phyloP scores from a whole-genome alignment of 2,888 invertebrate genomes.

The Troides helena region DNA sequence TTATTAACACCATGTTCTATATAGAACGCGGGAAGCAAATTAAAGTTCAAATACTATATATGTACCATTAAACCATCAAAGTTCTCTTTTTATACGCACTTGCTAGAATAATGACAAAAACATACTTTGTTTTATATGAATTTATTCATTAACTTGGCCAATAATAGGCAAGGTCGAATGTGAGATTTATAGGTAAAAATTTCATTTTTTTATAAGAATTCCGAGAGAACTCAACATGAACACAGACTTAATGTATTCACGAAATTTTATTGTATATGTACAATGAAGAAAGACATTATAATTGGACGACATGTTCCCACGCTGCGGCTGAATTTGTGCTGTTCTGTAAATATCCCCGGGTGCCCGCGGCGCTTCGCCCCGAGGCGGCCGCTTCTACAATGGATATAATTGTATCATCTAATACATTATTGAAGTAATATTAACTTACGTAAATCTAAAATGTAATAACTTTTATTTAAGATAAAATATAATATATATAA shows the following conservation, averaged over 20 bases:
- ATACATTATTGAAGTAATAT: not conserved
- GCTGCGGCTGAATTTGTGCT: constrained; percentile 11
- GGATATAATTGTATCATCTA: not conserved
- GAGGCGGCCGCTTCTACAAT: not conserved
- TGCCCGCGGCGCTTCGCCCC: not conserved
- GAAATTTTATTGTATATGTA: constrained; percentile 23
- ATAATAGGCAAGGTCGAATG: not conserved
- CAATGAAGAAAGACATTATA: constrained; percentile 13
- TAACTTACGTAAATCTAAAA: too few species aligned
- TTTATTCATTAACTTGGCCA: not conserved
- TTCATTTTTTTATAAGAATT: constrained; percentile 3
- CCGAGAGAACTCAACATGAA: constrained; percentile 17
- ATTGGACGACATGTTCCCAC: constrained; percentile 19
- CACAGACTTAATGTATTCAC: constrained; percentile 16
- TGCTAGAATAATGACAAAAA: not conserved
- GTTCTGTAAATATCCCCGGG: constrained; percentile 3
- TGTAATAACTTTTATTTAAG: not conserved
- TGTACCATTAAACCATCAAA: not conserved
- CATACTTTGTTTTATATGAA: not conserved
- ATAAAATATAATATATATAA: not conserved
- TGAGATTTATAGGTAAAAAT: constrained; percentile 7
- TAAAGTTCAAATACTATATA: not conserved
- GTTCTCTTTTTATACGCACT: not conserved
- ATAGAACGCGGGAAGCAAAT: not conserved
- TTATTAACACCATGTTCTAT: not conserved